phyloP scores from a whole-genome alignment of 2,113 vertebrate species.

The Psilopsiagon aymara region DNA sequence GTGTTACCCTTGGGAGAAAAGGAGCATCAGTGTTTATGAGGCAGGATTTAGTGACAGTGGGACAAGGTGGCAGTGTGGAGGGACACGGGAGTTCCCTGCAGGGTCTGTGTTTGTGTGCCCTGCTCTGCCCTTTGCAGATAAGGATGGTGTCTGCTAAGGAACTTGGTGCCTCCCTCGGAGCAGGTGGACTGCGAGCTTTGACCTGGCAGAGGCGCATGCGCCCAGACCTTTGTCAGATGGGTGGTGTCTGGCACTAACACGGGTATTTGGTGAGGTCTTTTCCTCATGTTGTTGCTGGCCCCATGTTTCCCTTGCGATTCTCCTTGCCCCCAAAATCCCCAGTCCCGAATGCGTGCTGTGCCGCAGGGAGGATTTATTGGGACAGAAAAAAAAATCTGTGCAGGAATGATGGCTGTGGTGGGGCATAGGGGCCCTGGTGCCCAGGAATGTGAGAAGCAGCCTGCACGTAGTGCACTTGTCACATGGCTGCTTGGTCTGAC shows the following conservation, averaged over 20 bases:
- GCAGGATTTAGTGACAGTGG: not conserved
- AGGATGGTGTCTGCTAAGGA: slow-evolving; percentile 13
- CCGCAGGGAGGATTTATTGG: not conserved
- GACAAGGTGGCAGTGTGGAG: not conserved
- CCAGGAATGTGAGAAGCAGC: not conserved
- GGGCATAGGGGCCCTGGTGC: not conserved
- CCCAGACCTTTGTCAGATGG: not conserved
- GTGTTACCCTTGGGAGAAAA: not conserved
- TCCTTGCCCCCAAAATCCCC: not conserved
- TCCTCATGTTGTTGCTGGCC: not conserved
- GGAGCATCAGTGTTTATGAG: not conserved
- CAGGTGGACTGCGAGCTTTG: slow-evolving; percentile 25
- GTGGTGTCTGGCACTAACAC: not conserved
- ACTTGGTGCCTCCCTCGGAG: not conserved
- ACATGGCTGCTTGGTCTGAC: not conserved
- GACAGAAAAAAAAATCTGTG: not conserved
- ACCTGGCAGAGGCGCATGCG: not conserved
- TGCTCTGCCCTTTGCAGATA: slow-evolving; percentile 15
- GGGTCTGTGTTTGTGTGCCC: not conserved
- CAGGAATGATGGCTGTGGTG: accelerated
- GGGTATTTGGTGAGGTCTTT: not conserved
- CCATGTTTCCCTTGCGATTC: not conserved
- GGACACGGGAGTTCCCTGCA: not conserved
- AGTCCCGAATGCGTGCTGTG: accelerated
- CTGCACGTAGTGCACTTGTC: not conserved